Evolutionary conservation across 2,888 invertebrate species (phyloP).

Genomic region (Ariolimax columbianus): DNA sequence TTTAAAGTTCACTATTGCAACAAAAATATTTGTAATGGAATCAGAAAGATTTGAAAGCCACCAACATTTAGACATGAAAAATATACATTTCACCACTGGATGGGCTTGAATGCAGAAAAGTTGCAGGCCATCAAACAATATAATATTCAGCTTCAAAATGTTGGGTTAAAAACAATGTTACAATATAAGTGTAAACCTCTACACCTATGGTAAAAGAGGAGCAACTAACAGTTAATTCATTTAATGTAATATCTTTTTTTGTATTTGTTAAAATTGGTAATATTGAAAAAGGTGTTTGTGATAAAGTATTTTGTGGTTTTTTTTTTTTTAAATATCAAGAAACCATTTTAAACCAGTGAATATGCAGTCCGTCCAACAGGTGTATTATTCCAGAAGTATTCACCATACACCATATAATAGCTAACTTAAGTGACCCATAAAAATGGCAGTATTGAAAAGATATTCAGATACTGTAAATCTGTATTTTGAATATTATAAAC

Average conservation of each 20-base stretch:
- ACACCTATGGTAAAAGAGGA: too few relatives aligned
- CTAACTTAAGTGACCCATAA: neutral
- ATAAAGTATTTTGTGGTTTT: neutral
- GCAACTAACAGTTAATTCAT: too few relatives aligned
- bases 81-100: slow-evolving; percentile 97
- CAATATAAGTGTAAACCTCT: too few relatives aligned
- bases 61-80: slow-evolving; percentile 98
- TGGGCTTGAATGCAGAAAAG: slow-evolving; percentile 95
- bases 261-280: too few relatives aligned
- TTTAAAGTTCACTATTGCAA: too few relatives aligned
- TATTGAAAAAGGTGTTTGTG: neutral
- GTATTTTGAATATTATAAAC: neutral
- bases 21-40: slow-evolving; percentile 90
- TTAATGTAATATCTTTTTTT: too few relatives aligned
- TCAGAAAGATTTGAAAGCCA: slow-evolving; percentile 88
- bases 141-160: slow-evolving; percentile 96
- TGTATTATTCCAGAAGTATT: neutral
- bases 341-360: neutral
- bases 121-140: slow-evolving; percentile 93
- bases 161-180: too few relatives aligned
- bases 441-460: neutral
- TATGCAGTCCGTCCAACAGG: neutral
- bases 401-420: neutral
- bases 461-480: neutral
- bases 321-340: neutral